Evolutionary conservation across 2,797 vertebrate genomes (phyloP), one percentile per base, ranked within the genome.

Genomic region (Gallinago solitaria): DNA sequence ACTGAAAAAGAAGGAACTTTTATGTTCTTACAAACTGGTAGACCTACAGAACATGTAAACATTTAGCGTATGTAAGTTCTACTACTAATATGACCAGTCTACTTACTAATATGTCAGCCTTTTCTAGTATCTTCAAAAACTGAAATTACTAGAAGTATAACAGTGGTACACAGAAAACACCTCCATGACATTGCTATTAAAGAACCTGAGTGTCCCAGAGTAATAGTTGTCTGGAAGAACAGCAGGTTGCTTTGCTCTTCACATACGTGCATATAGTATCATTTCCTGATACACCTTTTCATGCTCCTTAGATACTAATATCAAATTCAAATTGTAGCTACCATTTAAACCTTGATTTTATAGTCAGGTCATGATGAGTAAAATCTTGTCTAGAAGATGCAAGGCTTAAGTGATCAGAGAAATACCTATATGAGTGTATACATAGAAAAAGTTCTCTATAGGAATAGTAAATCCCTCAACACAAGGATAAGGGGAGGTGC

Each of bases 311-410:
- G 76, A 63, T 35, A 51, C 45, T 28, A 37, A 14, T 60, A 87
- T 7, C 32, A 90, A 91, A 89, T 94, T 67, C 23, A 84, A 70
- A 86, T 48, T 82, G 87, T 25, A 75, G 81, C 74, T 71, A 47
- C 57, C 35, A 90, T 82, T 76, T 76, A 95, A 94, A 81, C 39
- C 47, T 33, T 39, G 80, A 85, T 91, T 95, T 91, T 77, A 63
- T 16, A 74, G 47, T 67, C 25, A 25, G 60, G 57, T 83, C 11
- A 3, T 5, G 16, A 57, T 43, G 79, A 80, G 65, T 43, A 33
- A 30, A 12, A 61, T 54, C 53, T 50, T 85, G 41, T 59, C 64
- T 93, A 80, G 87, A 93, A 93, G 73, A 95, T 33, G 54, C 59
- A 68, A 81, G 48, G 68, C 50, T 95, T 84, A 53, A 81, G 51